Evolutionary conservation across 2,888 invertebrate genomes (phyloP).

Genomic region (Sinopyrophorus schimmeli): DNA sequence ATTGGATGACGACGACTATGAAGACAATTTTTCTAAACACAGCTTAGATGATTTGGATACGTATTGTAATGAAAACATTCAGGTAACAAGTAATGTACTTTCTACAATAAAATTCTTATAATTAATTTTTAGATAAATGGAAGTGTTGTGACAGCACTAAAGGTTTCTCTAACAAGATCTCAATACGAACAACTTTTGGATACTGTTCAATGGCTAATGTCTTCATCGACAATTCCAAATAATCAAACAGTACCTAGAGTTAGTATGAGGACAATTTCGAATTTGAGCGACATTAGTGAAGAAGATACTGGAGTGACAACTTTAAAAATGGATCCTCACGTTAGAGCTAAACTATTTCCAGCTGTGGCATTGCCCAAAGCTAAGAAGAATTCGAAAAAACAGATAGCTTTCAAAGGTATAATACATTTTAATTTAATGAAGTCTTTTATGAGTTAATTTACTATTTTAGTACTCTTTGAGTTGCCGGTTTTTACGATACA

Average conservation of each 20-base stretch:
- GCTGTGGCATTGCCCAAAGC: slow-evolving; percentile 34
- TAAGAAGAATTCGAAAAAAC: slow-evolving; percentile 15
- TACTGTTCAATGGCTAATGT: slow-evolving; percentile 59
- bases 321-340: slow-evolving; percentile 65
- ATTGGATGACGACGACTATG: slow-evolving; percentile 44
- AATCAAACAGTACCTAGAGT: slow-evolving; percentile 43
- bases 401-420: slow-evolving; percentile 36
- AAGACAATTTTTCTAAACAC: slow-evolving; percentile 24
- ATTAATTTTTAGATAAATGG: slow-evolving; percentile 64
- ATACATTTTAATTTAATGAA: background rate
- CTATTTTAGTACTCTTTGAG: slow-evolving; percentile 66
- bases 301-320: slow-evolving; percentile 57
- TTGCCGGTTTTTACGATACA: slow-evolving; percentile 76
- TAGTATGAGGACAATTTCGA: slow-evolving; percentile 38
- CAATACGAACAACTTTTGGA: slow-evolving; percentile 91
- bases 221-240: slow-evolving; percentile 48
- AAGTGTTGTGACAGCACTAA: slow-evolving; percentile 79
- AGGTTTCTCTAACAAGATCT: slow-evolving; percentile 80
- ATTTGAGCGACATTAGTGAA: slow-evolving; percentile 52
- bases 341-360: slow-evolving; percentile 61
- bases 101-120: background rate
- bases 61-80: slow-evolving; percentile 34
- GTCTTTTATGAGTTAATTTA: background rate
- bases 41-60: slow-evolving; percentile 17
- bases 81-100: slow-evolving; percentile 34